phyloP scores from a whole-genome alignment of 1,140 invertebrate genomes.

The Euwallacea similis region DNA sequence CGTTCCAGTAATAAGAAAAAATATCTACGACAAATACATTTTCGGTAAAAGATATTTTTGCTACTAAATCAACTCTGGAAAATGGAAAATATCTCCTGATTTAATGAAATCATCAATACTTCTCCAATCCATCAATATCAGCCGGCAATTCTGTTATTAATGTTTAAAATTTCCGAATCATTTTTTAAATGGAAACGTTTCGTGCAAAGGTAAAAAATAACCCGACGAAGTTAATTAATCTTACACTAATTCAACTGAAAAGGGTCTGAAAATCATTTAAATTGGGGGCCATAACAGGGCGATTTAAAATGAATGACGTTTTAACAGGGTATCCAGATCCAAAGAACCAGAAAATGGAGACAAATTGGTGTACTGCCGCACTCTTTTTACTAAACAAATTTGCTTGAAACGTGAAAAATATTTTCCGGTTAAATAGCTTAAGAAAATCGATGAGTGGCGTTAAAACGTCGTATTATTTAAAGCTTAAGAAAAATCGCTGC shows the following conservation, averaged over 20 bases:
- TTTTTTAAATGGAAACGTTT: not conserved
- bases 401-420: constrained; percentile 10
- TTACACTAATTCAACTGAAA: constrained; percentile 15
- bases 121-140: too few relatives aligned
- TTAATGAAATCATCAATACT: too few relatives aligned
- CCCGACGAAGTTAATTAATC: constrained; percentile 15
- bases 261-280: constrained; percentile 27
- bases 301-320: constrained; percentile 31
- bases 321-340: constrained; percentile 25
- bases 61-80: too few relatives aligned
- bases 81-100: too few relatives aligned
- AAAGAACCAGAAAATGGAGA: constrained; percentile 31
- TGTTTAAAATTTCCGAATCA: not conserved
- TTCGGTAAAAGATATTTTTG: too few relatives aligned
- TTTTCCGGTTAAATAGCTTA: constrained; percentile 2
- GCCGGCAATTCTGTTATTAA: too few relatives aligned
- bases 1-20: too few relatives aligned
- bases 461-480: not conserved
- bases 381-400: constrained; percentile 22
- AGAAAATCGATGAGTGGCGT: not conserved
- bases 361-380: constrained; percentile 16
- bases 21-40: too few relatives aligned
- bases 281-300: constrained; percentile 22
- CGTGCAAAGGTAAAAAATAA: constrained; percentile 4
- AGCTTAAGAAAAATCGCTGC: not conserved